phyloP scores from a whole-genome alignment of 2,888 invertebrate genomes.

The Mechanitis messenoides region DNA sequence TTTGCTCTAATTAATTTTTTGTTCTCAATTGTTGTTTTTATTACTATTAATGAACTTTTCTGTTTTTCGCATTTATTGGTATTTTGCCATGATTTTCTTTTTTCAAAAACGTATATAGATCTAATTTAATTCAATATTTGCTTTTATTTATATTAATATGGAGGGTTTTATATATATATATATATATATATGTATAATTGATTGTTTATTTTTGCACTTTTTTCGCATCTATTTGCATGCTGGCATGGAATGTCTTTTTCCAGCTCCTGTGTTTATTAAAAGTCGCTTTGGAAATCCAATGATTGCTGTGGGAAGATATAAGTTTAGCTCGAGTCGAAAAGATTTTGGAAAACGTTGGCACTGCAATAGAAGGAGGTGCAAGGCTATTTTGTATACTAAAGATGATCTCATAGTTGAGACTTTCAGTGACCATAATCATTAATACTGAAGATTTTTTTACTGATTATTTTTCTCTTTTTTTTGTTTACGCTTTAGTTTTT shows the following conservation, averaged over 20 bases:
- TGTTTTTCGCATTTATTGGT: no score
- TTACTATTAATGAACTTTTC: no score
- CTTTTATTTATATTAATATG: no score
- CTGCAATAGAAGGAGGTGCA: conserved; percentile 38
- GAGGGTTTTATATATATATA: no score
- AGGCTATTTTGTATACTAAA: conserved; percentile 40
- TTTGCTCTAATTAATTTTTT: no score
- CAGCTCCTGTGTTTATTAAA: conserved; percentile 39
- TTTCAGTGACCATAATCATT: conserved; percentile 41
- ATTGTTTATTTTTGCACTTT: no score
- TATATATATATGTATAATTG: no score
- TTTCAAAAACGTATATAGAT: no score
- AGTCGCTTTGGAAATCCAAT: conserved; percentile 35
- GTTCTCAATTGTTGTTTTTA: no score
- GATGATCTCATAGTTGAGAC: conserved; percentile 43
- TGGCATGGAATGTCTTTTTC: conserved; percentile 12
- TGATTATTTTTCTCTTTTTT: conserved; percentile 6
- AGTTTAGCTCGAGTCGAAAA: conserved; percentile 30
- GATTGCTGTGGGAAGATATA: conserved; percentile 42
- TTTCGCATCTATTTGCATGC: no score
- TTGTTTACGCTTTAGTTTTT: background rate
- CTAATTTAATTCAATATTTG: no score
- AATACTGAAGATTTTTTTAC: conserved; percentile 16
- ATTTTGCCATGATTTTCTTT: no score
- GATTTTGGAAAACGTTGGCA: conserved; percentile 32